Conservation (phyloP, 2,888 invertebrate genomes). For the Gastrophysa polygoni region DNA sequence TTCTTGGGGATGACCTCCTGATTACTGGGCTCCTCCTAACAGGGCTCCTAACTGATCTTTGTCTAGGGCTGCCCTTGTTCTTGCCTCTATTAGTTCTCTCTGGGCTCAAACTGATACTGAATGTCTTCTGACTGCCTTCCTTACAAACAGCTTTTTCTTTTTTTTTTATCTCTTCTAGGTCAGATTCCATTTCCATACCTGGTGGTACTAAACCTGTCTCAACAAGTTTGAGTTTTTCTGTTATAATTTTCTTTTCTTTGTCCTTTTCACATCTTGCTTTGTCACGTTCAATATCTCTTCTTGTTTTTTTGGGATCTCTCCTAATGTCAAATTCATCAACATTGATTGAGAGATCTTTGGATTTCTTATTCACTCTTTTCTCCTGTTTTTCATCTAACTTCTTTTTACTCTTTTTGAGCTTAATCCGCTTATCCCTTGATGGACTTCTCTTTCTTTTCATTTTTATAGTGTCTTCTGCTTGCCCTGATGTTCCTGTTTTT, state of each 20-base stretch:
- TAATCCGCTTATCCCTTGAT: conserved; percentile 2
- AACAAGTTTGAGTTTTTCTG: conserved; percentile 54
- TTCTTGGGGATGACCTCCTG: conserved; percentile 8
- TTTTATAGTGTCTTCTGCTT: conserved; percentile 12
- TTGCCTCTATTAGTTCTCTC: conserved; percentile 17
- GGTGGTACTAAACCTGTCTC: conserved; percentile 59
- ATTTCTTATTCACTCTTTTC: conserved; percentile 13
- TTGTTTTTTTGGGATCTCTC: conserved; percentile 58
- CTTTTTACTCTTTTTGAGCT: conserved; percentile 11
- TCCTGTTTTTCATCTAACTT: conserved; percentile 13
- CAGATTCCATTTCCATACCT: conserved; percentile 58
- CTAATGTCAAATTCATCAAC: conserved; percentile 40
- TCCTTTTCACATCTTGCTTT: conserved; percentile 56
- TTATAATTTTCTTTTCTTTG: conserved; percentile 54
- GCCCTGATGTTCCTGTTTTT: conserved; percentile 1
- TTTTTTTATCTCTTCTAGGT: conserved; percentile 40
- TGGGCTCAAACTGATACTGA: conserved; percentile 2
- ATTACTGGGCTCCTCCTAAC: conserved; percentile 17
- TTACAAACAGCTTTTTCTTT: conserved; percentile 21
- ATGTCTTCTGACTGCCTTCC: conserved; percentile 12
- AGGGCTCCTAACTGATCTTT: conserved; percentile 22
- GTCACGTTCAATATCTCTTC: conserved; percentile 55
- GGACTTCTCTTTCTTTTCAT: conserved; percentile 1
- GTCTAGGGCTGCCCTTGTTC: conserved; percentile 22
- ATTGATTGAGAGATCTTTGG: conserved; percentile 23